A percentile compares a stretch with the other conserved stretches of the same genome.
Evolutionary conservation across 2,888 invertebrate genomes (phyloP).

Genomic region (Dascillus cervinus): DNA sequence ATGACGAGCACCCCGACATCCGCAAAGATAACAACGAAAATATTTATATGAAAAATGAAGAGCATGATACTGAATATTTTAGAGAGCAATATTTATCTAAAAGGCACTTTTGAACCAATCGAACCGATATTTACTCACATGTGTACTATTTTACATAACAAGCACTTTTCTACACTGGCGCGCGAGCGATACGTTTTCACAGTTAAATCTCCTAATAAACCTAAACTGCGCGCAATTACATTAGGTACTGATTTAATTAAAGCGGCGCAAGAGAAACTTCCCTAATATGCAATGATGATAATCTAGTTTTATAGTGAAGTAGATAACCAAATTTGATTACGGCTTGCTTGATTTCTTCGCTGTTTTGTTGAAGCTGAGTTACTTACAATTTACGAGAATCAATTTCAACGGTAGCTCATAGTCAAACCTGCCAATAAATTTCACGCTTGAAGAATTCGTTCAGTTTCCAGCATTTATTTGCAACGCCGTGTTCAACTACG

Average conservation of each 20-base stretch:
- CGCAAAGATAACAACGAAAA: constrained; percentile 23
- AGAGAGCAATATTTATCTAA: constrained; percentile 24
- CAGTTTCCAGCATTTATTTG: constrained; percentile 21
- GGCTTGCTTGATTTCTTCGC: constrained; percentile 15
- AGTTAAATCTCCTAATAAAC: too few species aligned
- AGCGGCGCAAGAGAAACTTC: too few species aligned
- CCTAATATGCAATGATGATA: too few species aligned
- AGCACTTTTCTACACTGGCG: too few species aligned
- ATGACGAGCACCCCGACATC: constrained; percentile 25
- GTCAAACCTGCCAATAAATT: constrained; percentile 27
- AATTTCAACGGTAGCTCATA: constrained; percentile 27
- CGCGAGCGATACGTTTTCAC: too few species aligned
- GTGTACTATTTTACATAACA: too few species aligned
- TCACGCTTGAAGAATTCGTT: constrained; percentile 23
- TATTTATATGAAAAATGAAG: constrained; percentile 28
- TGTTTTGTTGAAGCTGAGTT: constrained; percentile 28
- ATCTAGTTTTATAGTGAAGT: too few species aligned
- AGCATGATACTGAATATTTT: constrained; percentile 30
- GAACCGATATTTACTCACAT: too few species aligned
- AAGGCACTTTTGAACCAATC: too few species aligned
- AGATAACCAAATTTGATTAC: constrained; percentile 12
- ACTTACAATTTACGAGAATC: constrained; percentile 33
- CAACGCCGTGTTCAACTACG: constrained; percentile 15
- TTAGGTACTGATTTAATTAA: too few species aligned
- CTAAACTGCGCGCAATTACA: too few species aligned